Evolutionary conservation across 2,888 invertebrate genomes (phyloP).

Genomic region (Torymus aiolomorphi): DNA sequence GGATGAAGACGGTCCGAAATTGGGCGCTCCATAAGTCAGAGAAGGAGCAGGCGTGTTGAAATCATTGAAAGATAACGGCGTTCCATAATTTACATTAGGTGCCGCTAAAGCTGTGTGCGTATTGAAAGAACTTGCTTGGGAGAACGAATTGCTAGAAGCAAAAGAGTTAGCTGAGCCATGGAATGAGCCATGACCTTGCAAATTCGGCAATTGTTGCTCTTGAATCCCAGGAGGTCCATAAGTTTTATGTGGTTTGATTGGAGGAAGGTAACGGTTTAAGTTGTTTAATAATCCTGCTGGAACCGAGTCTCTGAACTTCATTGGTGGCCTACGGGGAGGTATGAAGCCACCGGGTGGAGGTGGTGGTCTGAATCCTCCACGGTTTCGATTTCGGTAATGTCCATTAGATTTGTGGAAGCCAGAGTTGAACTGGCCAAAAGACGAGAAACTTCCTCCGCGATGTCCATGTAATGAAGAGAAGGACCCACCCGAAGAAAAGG

Average conservation of each 20-base stretch:
- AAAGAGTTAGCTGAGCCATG: constrained; percentile 57
- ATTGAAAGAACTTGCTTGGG: constrained; percentile 38
- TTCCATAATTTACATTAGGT: constrained; percentile 71
- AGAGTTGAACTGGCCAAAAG: constrained; percentile 50
- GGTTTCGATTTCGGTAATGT: constrained; percentile 56
- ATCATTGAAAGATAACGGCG: constrained; percentile 69
- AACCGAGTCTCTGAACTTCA: constrained; percentile 85
- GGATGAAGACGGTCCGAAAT: constrained; percentile 68
- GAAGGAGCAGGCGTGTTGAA: constrained; percentile 72
- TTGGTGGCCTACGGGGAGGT: constrained; percentile 76
- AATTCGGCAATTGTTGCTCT: constrained; percentile 67
- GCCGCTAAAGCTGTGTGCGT: constrained; percentile 67
- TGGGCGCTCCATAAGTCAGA: constrained; percentile 73
- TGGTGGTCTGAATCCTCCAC: constrained; percentile 55
- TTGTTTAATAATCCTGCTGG: constrained; percentile 82
- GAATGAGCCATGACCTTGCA: constrained; percentile 64
- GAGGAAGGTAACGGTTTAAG: constrained; percentile 77
- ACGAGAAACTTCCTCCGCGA: constrained; percentile 75
- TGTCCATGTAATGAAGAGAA: constrained; percentile 73
- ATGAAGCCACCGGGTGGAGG: constrained; percentile 64
- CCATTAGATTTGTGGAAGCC: constrained; percentile 59
- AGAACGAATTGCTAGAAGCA: constrained; percentile 28
- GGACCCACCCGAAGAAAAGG: constrained; percentile 20
- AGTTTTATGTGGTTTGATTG: constrained; percentile 65
- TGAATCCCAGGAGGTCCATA: constrained; percentile 64